A percentile compares a stretch with the other conserved stretches of the same genome.
Evolutionary conservation across 2,113 vertebrate species (phyloP).

Genomic region (Chroicocephalus ridibundus): DNA sequence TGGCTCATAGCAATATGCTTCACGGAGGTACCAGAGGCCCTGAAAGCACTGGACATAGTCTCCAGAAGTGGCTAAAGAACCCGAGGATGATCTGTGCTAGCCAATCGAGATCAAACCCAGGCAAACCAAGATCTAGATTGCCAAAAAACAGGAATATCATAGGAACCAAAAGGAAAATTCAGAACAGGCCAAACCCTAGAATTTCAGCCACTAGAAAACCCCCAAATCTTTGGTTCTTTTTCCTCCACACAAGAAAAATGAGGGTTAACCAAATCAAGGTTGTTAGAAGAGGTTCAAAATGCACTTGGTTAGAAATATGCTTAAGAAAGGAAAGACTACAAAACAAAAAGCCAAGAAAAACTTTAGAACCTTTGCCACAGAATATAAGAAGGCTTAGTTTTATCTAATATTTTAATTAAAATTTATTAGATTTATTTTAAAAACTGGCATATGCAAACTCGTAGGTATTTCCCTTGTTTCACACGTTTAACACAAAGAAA

Average conservation of each 20-base stretch:
- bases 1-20: constrained; percentile 70
- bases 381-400: constrained; percentile 20
- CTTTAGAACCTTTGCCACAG: constrained; percentile 49
- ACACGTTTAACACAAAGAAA: neutral
- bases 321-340: constrained; percentile 64
- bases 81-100: constrained; percentile 97
- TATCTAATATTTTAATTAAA: neutral
- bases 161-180: constrained; percentile 94
- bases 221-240: constrained; percentile 71
- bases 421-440: neutral
- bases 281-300: constrained; percentile 83
- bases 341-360: constrained; percentile 51
- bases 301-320: constrained; percentile 76
- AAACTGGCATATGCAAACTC: neutral
- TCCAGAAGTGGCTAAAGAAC: constrained; percentile 78
- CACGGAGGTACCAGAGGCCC: constrained; percentile 72
- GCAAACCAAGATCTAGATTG: constrained; percentile 93
- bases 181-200: constrained; percentile 86
- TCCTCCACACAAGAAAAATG: constrained; percentile 83
- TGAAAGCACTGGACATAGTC: constrained; percentile 76
- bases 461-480: neutral
- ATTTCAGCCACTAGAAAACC: constrained; percentile 74
- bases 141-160: constrained; percentile 92
- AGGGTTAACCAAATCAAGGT: constrained; percentile 81
- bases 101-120: constrained; percentile 85